A percentile compares a stretch with the other conserved stretches of the same genome.
Conservation (phyloP, 2,888 invertebrate species). For the Erannis defoliaria region DNA sequence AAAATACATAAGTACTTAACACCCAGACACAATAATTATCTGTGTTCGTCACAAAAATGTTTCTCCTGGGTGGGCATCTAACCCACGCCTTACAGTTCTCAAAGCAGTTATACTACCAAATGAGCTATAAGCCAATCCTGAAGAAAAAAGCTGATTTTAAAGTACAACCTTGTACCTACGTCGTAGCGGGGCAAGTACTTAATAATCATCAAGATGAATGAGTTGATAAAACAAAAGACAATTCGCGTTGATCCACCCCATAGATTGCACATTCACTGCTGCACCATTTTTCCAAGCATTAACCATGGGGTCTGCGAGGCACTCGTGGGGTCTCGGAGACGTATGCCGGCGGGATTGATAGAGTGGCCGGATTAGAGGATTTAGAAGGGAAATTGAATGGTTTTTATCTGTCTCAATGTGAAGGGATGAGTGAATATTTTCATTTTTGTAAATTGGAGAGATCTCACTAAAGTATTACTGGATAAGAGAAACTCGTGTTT, state of each 20-base stretch:
- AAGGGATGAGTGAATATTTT: slow-evolving; percentile 31
- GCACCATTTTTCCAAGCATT: slow-evolving; percentile 49
- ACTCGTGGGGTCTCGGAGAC: slow-evolving; percentile 22
- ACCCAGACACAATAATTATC: background rate
- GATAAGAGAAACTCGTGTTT: background rate
- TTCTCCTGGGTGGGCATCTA: too few species aligned
- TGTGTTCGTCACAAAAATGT: too few species aligned
- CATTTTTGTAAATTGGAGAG: slow-evolving; percentile 6
- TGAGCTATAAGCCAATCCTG: background rate
- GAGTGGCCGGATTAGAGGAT: slow-evolving; percentile 52
- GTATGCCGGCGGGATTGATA: slow-evolving; percentile 47
- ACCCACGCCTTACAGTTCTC: too few species aligned
- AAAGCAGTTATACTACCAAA: too few species aligned
- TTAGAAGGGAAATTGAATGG: slow-evolving; percentile 51
- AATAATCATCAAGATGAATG: background rate
- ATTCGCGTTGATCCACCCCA: slow-evolving; percentile 3
- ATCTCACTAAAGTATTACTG: background rate
- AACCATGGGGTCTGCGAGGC: slow-evolving; percentile 32
- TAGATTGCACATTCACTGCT: slow-evolving; percentile 17
- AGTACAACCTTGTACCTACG: background rate
- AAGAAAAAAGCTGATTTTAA: background rate
- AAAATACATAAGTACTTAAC: too few species aligned
- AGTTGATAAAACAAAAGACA: slow-evolving; percentile 18
- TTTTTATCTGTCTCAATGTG: slow-evolving; percentile 48
- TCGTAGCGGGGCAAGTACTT: background rate